Conservation (phyloP, 2,888 invertebrate genomes). For the Blastobasis lacticolella region DNA sequence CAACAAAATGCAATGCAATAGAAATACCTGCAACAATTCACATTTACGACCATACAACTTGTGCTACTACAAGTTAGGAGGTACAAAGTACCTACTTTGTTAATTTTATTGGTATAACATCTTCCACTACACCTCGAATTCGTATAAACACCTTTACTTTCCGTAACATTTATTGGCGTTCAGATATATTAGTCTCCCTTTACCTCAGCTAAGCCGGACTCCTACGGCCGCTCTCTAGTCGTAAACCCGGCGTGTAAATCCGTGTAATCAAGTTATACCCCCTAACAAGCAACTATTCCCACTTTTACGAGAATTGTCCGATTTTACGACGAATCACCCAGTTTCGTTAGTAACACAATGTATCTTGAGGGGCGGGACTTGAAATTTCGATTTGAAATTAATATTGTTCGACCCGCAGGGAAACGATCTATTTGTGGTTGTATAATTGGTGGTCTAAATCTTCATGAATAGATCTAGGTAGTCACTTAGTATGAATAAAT, state of each 20-base stretch:
- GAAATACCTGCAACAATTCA: too few species aligned
- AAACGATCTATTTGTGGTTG: too few species aligned
- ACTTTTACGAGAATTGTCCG: constrained; percentile 49
- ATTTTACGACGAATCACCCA: constrained; percentile 5
- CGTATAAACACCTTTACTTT: background rate
- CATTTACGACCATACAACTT: too few species aligned
- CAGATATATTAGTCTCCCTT: too few species aligned
- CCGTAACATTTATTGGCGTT: background rate
- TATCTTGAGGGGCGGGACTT: background rate
- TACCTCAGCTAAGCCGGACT: background rate
- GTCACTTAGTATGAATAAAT: too few species aligned
- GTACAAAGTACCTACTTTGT: too few species aligned
- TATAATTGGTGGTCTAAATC: too few species aligned
- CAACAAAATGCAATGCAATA: too few species aligned
- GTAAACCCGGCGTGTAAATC: constrained; percentile 51
- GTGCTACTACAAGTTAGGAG: too few species aligned
- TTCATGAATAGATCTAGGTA: too few species aligned
- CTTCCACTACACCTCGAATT: background rate
- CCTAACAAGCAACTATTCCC: constrained; percentile 55
- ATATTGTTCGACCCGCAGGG: too few species aligned
- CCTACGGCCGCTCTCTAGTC: constrained; percentile 35
- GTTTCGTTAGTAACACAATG: background rate
- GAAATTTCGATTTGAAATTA: background rate
- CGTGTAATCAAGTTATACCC: constrained; percentile 51
- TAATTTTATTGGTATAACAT: too few species aligned